Evolutionary conservation across 1,140 invertebrate species (phyloP).

Genomic region (Orius laevigatus): DNA sequence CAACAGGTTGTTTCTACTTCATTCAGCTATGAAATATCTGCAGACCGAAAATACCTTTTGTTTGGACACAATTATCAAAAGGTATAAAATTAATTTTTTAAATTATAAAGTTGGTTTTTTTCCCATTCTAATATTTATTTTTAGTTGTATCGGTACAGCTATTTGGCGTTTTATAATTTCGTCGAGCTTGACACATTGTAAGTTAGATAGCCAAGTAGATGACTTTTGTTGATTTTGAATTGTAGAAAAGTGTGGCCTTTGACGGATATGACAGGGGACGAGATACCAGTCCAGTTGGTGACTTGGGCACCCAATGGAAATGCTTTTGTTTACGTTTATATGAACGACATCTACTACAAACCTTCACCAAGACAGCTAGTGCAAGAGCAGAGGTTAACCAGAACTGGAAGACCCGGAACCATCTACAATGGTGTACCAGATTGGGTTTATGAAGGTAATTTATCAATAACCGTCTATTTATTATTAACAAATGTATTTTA

Average conservation of each 20-base stretch:
- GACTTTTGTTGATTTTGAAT: background rate
- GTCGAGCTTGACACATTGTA: slow-evolving; percentile 25
- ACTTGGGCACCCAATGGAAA: slow-evolving; percentile 56
- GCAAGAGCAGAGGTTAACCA: slow-evolving; percentile 32
- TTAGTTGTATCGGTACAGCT: slow-evolving; percentile 33
- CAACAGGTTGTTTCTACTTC: slow-evolving; percentile 18
- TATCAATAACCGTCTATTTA: slow-evolving; percentile 31
- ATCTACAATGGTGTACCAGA: slow-evolving; percentile 63
- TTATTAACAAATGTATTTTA: slow-evolving; percentile 48
- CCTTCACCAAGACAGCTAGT: slow-evolving; percentile 29
- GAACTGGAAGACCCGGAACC: slow-evolving; percentile 30
- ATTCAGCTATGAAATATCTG: slow-evolving; percentile 34
- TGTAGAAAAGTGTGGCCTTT: slow-evolving; percentile 17
- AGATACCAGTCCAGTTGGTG: slow-evolving; percentile 20
- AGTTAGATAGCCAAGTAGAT: slow-evolving; percentile 7
- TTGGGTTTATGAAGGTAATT: slow-evolving; percentile 64
- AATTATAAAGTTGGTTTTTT: background rate
- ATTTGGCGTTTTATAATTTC: slow-evolving; percentile 23
- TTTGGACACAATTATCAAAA: slow-evolving; percentile 33
- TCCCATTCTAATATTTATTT: slow-evolving; percentile 10
- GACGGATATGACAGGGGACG: slow-evolving; percentile 26
- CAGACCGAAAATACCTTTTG: slow-evolving; percentile 32
- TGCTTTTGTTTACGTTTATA: slow-evolving; percentile 53
- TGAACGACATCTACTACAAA: slow-evolving; percentile 67
- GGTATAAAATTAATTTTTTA: slow-evolving; percentile 23